A percentile compares a stretch with the other conserved stretches of the same genome.
phyloP scores from a whole-genome alignment of 2,888 invertebrate species.

The Bellardia bayeri region DNA sequence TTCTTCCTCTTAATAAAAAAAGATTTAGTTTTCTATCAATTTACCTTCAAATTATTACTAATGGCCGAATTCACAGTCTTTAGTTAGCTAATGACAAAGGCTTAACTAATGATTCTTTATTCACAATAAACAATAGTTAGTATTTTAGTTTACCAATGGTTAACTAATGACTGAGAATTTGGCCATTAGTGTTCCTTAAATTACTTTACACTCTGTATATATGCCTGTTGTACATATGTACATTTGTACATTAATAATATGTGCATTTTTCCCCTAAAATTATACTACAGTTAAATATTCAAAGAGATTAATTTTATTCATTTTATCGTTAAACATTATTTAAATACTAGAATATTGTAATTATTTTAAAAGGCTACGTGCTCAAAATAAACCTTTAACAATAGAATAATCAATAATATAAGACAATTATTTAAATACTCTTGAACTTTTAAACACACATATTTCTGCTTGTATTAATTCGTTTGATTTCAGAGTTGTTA shows the following conservation, averaged over 20 bases:
- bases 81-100: too few species aligned
- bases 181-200: too few species aligned
- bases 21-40: too few species aligned
- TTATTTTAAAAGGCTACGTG: conserved; percentile 41
- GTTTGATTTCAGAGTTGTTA: not conserved
- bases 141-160: too few species aligned
- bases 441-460: not conserved
- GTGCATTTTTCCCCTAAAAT: not conserved
- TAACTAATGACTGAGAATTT: too few species aligned
- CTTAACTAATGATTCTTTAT: too few species aligned
- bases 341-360: conserved; percentile 18
- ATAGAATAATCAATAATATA: conserved; percentile 20
- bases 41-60: too few species aligned
- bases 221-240: too few species aligned
- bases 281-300: not conserved
- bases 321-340: conserved; percentile 15
- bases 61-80: too few species aligned
- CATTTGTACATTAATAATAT: not conserved
- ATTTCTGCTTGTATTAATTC: not conserved
- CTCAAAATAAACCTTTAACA: conserved; percentile 26
- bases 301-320: conserved; percentile 7
- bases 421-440: conserved; percentile 4
- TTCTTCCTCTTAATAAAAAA: too few species aligned
- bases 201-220: too few species aligned
- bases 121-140: too few species aligned